phyloP scores from a whole-genome alignment of 1,140 invertebrate genomes.

The Calliopsis andreniformis region DNA sequence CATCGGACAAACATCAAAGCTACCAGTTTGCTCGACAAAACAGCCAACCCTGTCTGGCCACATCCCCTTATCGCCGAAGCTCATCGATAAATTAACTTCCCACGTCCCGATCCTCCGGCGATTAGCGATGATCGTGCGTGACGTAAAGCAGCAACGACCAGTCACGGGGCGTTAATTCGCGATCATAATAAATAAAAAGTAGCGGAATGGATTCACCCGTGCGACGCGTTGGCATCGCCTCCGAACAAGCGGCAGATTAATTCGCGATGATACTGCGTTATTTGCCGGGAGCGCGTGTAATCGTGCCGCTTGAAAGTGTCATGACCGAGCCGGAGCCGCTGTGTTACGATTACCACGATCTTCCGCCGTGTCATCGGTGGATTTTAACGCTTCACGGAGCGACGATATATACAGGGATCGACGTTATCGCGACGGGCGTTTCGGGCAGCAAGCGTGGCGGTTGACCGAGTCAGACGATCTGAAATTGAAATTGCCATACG shows the following conservation, averaged over 20 bases:
- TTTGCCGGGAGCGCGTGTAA: conserved; percentile 24
- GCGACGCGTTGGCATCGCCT: background rate
- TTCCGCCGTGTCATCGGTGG: conserved; percentile 3
- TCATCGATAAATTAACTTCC: conserved; percentile 33
- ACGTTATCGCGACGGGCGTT: background rate
- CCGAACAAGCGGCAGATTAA: conserved; percentile 50
- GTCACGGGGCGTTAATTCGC: conserved; percentile 23
- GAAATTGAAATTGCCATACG: conserved; percentile 67
- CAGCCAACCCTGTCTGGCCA: too few species aligned
- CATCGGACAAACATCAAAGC: too few species aligned
- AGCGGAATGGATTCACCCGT: background rate
- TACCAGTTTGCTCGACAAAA: too few species aligned
- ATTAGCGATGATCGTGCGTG: conserved; percentile 14
- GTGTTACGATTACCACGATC: conserved; percentile 37
- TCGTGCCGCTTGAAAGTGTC: conserved; percentile 34
- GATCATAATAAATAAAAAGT: conserved; percentile 31
- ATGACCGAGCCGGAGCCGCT: conserved; percentile 10
- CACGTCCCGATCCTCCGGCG: background rate
- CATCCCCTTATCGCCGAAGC: background rate
- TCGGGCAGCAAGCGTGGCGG: conserved; percentile 9
- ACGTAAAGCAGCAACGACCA: background rate
- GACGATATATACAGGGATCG: background rate
- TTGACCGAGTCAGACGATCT: conserved; percentile 56
- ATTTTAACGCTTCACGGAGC: background rate
- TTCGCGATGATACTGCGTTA: conserved; percentile 58